These are phyloP conservation scores for Catharus fuscescens DNA, from an alignment of 2,113 vertebrate genomes.

Conservation along the genomic window DNA sequence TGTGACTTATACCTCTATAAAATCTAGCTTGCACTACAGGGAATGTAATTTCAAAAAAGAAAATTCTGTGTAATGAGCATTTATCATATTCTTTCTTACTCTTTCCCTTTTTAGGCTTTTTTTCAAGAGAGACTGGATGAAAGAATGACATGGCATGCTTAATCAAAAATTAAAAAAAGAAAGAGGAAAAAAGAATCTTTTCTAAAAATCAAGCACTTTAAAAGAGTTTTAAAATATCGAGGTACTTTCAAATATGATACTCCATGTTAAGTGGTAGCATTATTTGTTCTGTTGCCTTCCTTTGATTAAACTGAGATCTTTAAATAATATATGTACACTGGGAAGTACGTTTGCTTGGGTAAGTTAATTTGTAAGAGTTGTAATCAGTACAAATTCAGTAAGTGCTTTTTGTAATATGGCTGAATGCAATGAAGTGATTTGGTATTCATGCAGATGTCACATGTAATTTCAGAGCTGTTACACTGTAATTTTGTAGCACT, in stretches of 20 bases:
- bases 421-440: slow-evolving; percentile 68
- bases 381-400: slow-evolving; percentile 74
- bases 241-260: background rate
- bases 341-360: slow-evolving; percentile 21
- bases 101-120: background rate
- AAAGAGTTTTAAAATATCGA: background rate
- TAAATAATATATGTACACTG: slow-evolving; percentile 55
- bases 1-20: slow-evolving; percentile 78
- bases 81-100: slow-evolving; percentile 52
- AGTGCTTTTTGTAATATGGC: slow-evolving; percentile 70
- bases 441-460: slow-evolving; percentile 74
- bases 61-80: slow-evolving; percentile 76
- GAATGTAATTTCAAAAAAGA: slow-evolving; percentile 75
- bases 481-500: slow-evolving; percentile 70
- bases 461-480: slow-evolving; percentile 73
- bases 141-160: slow-evolving; percentile 15
- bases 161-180: background rate
- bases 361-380: slow-evolving; percentile 72
- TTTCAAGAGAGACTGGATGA: slow-evolving; percentile 15
- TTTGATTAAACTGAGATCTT: slow-evolving; percentile 54
- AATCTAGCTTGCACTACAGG: slow-evolving; percentile 65
- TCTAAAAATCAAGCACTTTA: slow-evolving; percentile 32
- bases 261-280: slow-evolving; percentile 3
- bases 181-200: background rate
- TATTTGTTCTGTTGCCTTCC: slow-evolving; percentile 34